A percentile compares a stretch with the other conserved stretches of the same genome.
These are phyloP conservation scores for Lysandra bellargus DNA, from an alignment of 2,888 invertebrate genomes.

Conservation along the genomic window DNA sequence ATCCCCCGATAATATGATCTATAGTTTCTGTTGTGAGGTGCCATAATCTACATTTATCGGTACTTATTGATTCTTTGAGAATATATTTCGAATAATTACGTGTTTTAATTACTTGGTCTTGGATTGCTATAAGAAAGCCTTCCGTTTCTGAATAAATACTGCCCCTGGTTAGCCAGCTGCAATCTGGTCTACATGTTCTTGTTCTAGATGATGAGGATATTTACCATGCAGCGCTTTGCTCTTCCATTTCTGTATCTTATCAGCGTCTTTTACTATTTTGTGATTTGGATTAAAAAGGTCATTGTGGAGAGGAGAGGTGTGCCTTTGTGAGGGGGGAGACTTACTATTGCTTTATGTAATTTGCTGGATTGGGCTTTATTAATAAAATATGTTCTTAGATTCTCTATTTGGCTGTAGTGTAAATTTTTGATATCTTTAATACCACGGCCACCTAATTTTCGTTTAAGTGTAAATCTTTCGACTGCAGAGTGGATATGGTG, in stretches of 20 bases:
- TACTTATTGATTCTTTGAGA: too few species aligned
- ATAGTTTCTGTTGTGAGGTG: too few species aligned
- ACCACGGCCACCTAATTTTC: not conserved
- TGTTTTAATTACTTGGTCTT: too few species aligned
- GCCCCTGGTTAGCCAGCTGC: not conserved
- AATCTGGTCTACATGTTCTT: not conserved
- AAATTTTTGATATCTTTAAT: not conserved
- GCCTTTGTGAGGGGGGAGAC: too few species aligned
- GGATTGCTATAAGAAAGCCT: not conserved
- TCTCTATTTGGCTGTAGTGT: not conserved
- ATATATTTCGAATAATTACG: too few species aligned
- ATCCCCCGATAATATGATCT: too few species aligned
- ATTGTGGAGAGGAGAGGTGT: too few species aligned
- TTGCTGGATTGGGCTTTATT: slow-evolving; percentile 36
- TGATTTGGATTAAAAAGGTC: too few species aligned
- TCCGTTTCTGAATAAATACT: not conserved
- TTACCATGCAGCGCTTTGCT: slow-evolving; percentile 9
- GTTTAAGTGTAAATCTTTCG: not conserved
- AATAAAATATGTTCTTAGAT: not conserved
- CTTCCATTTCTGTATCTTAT: not conserved
- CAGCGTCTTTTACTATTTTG: too few species aligned
- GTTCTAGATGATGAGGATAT: slow-evolving; percentile 13
- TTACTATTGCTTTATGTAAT: too few species aligned
- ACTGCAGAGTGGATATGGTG: not conserved
- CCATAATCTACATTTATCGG: too few species aligned